Conservation (phyloP, 1,140 invertebrate species). For the Diorhabda carinulata region DNA sequence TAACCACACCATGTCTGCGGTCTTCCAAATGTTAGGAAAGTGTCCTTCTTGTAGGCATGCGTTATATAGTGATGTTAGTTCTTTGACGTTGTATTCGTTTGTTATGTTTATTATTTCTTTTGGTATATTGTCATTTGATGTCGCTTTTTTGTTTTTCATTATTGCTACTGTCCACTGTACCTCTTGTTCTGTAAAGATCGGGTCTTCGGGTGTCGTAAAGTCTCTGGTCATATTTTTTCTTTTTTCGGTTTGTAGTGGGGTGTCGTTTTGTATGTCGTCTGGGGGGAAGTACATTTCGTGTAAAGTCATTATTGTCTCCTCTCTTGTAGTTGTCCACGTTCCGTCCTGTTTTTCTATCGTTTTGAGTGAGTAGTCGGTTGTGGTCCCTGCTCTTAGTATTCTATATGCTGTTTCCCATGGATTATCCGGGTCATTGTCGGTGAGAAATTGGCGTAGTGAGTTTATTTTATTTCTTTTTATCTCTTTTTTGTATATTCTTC, state of each 20-base stretch:
- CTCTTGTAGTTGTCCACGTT: no score
- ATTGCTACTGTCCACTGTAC: neutral
- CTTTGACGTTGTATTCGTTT: neutral
- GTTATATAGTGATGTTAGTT: slow-evolving; percentile 2
- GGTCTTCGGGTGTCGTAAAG: no score
- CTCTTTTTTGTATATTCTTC: neutral
- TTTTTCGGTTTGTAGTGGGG: no score
- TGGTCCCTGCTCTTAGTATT: neutral
- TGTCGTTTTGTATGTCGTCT: no score
- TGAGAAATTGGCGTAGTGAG: neutral
- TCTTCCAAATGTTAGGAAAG: slow-evolving; percentile 7
- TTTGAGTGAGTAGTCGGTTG: neutral
- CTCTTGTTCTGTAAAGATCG: slow-evolving; percentile 3
- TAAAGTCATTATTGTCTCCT: no score
- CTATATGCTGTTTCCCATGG: neutral
- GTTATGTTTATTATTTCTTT: neutral
- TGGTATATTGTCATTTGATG: neutral
- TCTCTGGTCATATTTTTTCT: no score
- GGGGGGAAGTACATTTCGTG: no score
- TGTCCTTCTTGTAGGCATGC: neutral
- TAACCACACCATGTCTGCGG: slow-evolving; percentile 4
- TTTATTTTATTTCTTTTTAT: slow-evolving; percentile 3
- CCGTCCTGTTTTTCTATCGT: neutral
- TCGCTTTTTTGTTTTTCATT: slow-evolving; percentile 6
- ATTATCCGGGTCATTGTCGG: neutral